phyloP scores from a whole-genome alignment of 2,888 invertebrate species.

The Oligia fasciuncula region DNA sequence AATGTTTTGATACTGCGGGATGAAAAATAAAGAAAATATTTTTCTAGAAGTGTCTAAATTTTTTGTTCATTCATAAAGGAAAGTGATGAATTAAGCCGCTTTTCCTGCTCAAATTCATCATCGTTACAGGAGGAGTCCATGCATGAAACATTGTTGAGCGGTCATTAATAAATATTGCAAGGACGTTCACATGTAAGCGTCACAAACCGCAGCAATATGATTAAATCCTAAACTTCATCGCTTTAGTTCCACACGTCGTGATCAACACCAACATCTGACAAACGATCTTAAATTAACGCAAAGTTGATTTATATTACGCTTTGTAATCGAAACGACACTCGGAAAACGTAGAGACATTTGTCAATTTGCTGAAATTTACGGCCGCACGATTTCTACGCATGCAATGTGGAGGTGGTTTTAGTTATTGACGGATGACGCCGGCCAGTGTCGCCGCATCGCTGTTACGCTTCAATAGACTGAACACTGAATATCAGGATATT shows the following conservation, averaged over 20 bases:
- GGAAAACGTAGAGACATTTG: conserved; percentile 9
- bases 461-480: conserved; percentile 64
- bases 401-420: conserved; percentile 45
- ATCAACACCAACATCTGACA: conserved; percentile 12
- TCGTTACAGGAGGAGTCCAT: conserved; percentile 74
- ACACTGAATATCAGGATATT: conserved; percentile 57
- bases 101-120: conserved; percentile 80
- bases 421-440: conserved; percentile 64
- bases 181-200: conserved; percentile 54
- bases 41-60: conserved; percentile 36
- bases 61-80: conserved; percentile 60
- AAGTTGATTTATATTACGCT: conserved; percentile 15
- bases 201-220: conserved; percentile 8
- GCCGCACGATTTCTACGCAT: conserved; percentile 21
- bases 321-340: conserved; percentile 20
- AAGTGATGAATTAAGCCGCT: conserved; percentile 66
- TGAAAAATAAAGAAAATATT: conserved; percentile 67
- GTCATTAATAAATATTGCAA: conserved; percentile 69
- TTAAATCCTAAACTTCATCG: conserved; percentile 32
- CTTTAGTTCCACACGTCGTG: conserved; percentile 21
- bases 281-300: conserved; percentile 1
- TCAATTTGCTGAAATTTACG: conserved; percentile 8
- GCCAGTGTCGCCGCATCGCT: conserved; percentile 52
- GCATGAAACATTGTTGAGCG: conserved; percentile 77
- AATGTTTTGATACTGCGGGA: conserved; percentile 71